Evolutionary conservation across 2,888 invertebrate genomes (phyloP), one percentile per base, ranked within the genome.

Genomic region (Dynastes grantii): DNA sequence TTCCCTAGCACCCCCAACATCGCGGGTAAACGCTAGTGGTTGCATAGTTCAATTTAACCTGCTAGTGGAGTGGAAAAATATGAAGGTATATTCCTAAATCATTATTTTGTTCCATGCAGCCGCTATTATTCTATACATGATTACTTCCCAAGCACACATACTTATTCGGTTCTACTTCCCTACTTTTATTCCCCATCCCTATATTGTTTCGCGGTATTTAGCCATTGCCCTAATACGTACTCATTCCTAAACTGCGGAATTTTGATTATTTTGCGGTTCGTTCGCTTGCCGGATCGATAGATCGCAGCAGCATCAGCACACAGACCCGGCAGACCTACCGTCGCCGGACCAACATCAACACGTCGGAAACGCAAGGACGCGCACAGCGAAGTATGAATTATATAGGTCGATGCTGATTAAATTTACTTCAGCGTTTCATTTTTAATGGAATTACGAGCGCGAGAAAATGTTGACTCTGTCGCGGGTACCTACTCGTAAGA

Each of bases 401-500:
- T 45, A 8, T 45, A 27, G 61, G 61, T 61, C 61, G 61, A 16
- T 61, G 22, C 22, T 27, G 27, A 61, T 61, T 61, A n/a, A 61
- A 27, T 61, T 61, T 61, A 61, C 27, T 61, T 11, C 27, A 9
- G 8, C 61, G 61, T 61, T 65, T 68, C 68, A 22, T 68, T 68
- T 68, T 27, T 49, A 68, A 49, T 49, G 27, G 11, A 68, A 68
- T 68, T 68, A 68, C 68, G 68, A 49, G 45, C 9, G 45, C n/a
- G 5, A n/a, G 68, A 68, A 8, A 68, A 49, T 68, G 68, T 49
- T 68, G 68, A 68, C 49, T 68, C 49, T 65, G 40, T 16, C 40
- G 32, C 40, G 65, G 16, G 65, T 65, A n/a, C 40, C 37, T 40
- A 45, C 45, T 45, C 45, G 40, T 40, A 65, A 65, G 65, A 65